These are phyloP conservation scores for Megastigmus dorsalis DNA, from an alignment of 2,888 invertebrate species.

Conservation along the genomic window DNA sequence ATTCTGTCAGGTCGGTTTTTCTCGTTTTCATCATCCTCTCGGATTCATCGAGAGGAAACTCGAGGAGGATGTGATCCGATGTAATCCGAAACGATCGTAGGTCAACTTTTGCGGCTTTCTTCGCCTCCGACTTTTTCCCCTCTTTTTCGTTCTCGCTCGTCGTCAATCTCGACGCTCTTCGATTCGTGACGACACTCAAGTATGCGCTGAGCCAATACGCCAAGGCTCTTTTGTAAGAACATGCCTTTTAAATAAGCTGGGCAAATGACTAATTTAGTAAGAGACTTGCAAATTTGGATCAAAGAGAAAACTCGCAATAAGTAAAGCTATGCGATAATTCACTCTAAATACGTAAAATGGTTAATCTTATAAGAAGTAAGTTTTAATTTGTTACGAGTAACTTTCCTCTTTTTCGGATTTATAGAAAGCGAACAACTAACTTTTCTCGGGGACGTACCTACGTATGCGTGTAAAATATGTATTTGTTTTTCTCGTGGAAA, in stretches of 20 bases:
- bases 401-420: too few species aligned
- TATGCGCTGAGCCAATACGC: too few species aligned
- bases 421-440: too few species aligned
- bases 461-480: background rate
- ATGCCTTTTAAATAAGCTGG: background rate
- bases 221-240: background rate
- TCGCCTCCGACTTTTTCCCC: background rate
- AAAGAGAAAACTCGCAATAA: too few species aligned
- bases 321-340: too few species aligned
- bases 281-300: too few species aligned
- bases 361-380: too few species aligned
- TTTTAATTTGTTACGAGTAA: too few species aligned
- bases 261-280: too few species aligned
- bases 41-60: constrained; percentile 16
- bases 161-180: background rate
- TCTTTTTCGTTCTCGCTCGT: background rate
- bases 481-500: background rate
- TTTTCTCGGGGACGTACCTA: background rate
- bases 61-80: constrained; percentile 16
- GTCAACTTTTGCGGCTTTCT: constrained; percentile 16
- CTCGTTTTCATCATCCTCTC: background rate
- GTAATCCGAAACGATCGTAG: constrained; percentile 31
- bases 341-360: too few species aligned
- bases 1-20: background rate
- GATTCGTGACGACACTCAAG: background rate